phyloP scores from a whole-genome alignment of 2,797 vertebrate species.

The Syngnathus acus region DNA sequence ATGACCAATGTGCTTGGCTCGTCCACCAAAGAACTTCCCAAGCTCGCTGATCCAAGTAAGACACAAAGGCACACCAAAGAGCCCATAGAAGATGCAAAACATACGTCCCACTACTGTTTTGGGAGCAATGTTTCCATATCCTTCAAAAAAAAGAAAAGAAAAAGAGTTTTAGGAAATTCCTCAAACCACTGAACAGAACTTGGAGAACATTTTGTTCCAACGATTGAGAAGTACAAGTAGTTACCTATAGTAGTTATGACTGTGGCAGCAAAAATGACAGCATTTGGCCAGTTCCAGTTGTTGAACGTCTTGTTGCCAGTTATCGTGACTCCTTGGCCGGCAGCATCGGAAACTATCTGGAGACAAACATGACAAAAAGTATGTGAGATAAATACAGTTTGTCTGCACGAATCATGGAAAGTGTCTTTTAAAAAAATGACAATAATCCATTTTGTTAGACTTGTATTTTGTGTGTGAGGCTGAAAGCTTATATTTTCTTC shows the following conservation, averaged over 20 bases:
- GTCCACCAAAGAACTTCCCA: constrained; percentile 97
- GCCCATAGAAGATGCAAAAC: constrained; percentile 96
- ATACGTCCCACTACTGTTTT: constrained; percentile 86
- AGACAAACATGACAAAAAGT: constrained; percentile 3
- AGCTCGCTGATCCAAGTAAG: constrained; percentile 97
- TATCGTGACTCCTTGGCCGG: constrained; percentile 90
- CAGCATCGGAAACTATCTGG: constrained; percentile 86
- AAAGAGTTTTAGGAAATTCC: not conserved
- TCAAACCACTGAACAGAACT: not conserved
- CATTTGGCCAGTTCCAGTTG: constrained; percentile 99
- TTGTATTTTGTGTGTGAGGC: constrained; percentile 22
- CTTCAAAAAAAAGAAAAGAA: constrained; percentile 36
- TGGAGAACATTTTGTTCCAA: not conserved
- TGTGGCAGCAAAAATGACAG: constrained; percentile 96
- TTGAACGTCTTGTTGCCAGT: constrained; percentile 90
- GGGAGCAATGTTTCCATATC: constrained; percentile 95
- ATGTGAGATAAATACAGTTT: not conserved
- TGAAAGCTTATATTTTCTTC: constrained; percentile 23
- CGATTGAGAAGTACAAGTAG: constrained; percentile 14
- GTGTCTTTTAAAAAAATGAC: not conserved
- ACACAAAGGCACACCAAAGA: constrained; percentile 96
- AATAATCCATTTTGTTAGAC: not conserved
- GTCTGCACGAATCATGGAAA: not conserved
- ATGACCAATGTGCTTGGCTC: constrained; percentile 90
- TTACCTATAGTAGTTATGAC: constrained; percentile 97